Conservation (phyloP, 2,113 vertebrate species). For the Cyphomyrus discorhynchus region DNA sequence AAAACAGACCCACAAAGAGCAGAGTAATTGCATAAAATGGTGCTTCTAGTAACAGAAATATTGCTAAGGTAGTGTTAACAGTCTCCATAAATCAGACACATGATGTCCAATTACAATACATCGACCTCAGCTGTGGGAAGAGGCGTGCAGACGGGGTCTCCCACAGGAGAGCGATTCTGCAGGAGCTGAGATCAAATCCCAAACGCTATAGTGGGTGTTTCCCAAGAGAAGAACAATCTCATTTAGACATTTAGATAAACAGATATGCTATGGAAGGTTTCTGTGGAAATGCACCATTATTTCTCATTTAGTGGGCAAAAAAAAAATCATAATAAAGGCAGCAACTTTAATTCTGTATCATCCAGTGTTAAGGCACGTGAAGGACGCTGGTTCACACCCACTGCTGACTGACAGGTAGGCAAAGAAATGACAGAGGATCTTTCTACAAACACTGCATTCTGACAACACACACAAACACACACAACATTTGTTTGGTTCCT, state of each 20-base stretch:
- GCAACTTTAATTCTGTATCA: conserved; percentile 31
- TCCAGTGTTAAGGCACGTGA: conserved; percentile 66
- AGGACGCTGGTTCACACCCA: conserved; percentile 29
- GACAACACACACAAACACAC: background rate
- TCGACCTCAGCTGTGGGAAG: background rate
- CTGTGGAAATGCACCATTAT: background rate
- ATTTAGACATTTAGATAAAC: background rate
- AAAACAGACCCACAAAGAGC: background rate
- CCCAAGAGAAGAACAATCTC: background rate
- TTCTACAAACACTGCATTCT: background rate
- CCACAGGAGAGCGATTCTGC: background rate
- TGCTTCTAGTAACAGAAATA: background rate
- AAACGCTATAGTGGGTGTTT: background rate
- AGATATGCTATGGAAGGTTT: background rate
- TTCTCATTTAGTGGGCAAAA: background rate
- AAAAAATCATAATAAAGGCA: background rate
- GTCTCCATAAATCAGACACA: background rate
- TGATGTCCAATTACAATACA: background rate
- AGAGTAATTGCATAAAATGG: background rate
- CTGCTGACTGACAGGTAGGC: background rate
- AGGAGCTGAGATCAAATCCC: background rate
- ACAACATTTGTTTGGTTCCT: background rate
- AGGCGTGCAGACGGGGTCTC: background rate
- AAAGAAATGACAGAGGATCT: background rate
- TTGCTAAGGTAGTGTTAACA: background rate